Percentiles rank a stretch among this genome's conserved stretches.
These are phyloP conservation scores for Apodemus agrarius DNA, from an alignment of 2,797 vertebrate species.

Conservation along the genomic window DNA sequence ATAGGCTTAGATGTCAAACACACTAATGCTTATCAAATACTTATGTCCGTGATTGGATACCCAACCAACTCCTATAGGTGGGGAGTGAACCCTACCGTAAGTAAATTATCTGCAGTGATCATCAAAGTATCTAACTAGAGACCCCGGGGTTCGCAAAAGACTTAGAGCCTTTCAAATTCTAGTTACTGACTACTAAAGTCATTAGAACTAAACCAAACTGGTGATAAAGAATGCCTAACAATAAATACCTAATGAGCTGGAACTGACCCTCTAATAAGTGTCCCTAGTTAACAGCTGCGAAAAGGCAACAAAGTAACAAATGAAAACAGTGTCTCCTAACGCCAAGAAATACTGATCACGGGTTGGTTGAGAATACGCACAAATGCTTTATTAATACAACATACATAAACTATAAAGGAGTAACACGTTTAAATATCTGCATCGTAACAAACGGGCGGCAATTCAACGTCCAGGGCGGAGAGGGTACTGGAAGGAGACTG, in stretches of 20 bases:
- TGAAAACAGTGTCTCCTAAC: slow-evolving; percentile 18
- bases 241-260: slow-evolving; percentile 59
- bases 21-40: slow-evolving; percentile 2
- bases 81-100: neutral
- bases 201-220: slow-evolving; percentile 58
- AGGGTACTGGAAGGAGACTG: slow-evolving; percentile 83
- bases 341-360: slow-evolving; percentile 1
- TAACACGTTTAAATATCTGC: slow-evolving; percentile 64
- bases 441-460: slow-evolving; percentile 81
- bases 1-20: neutral
- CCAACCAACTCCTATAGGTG: neutral
- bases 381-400: slow-evolving; percentile 77
- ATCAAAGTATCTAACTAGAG: slow-evolving; percentile 5
- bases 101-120: slow-evolving; percentile 18
- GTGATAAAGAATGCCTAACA: slow-evolving; percentile 58
- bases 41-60: neutral
- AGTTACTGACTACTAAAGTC: slow-evolving; percentile 53
- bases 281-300: slow-evolving; percentile 52
- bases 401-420: slow-evolving; percentile 14
- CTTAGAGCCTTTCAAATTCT: slow-evolving; percentile 59
- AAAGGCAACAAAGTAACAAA: slow-evolving; percentile 33
- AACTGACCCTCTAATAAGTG: slow-evolving; percentile 49
- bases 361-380: slow-evolving; percentile 15
- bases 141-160: slow-evolving; percentile 28
- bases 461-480: slow-evolving; percentile 85